Base-by-base conservation (phyloP, 2,888 invertebrate genomes). In the Platycheirus albimanus region DNA sequence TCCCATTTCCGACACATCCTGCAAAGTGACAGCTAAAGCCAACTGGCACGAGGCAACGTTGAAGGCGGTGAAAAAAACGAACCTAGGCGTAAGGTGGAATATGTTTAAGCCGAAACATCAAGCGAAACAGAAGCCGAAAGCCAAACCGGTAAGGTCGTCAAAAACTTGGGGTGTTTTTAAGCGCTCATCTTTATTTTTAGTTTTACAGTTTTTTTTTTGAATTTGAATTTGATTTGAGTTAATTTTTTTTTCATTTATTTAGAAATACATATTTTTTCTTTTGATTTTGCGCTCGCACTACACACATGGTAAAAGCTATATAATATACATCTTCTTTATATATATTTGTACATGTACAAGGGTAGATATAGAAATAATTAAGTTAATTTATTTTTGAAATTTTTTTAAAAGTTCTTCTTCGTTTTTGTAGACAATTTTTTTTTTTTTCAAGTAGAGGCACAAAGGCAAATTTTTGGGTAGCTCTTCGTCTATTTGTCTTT, bases 101-200 rank as follows among this genome's bases (percentile, higher is more conserved):
- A 90, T 90, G 90, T 89, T 90, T 89, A 90, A 89, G 87, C 89
- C 87, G 86, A 90, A 89, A 88, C 90, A 89, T 84, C 89, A 89
- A 86, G 87, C 89, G 71, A 90, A 90, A 77, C 90, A 90, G 87
- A 90, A 90, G 87, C 90, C 90, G 86, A 89, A 89, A 89, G 90
- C 90, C 84, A 90, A 90, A 88, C 90, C 90, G 90, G 90, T 90
- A 90, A 90, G 90, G 85, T 79, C 17, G 79, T 30, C 70, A 45
- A 43, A 20, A 58, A 47, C 15, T 36, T 49, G 41, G 77, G 67
- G 24, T 58, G 71, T 61, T 30, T 28, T 10, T 15, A 52, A 56
- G 38, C 56, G 24, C 56, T 58, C 41, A 63, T 47, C 17, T 33
- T 51, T 56, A 30, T 49, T 52, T 45, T 30, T n/a, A n/a, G n/a